phyloP scores from a whole-genome alignment of 2,888 invertebrate genomes.

The Deilephila elpenor region DNA sequence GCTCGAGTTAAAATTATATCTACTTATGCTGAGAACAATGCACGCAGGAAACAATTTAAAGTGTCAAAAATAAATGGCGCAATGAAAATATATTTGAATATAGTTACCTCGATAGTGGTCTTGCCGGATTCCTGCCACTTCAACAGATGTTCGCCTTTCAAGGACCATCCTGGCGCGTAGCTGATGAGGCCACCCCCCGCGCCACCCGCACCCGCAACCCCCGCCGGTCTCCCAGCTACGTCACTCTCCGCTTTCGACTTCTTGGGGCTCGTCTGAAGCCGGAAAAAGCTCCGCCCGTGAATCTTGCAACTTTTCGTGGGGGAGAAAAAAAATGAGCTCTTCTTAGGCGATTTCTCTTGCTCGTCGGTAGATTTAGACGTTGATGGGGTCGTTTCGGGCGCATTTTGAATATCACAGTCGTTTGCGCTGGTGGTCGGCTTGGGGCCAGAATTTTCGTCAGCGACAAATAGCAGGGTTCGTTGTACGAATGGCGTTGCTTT shows the following conservation, averaged over 20 bases:
- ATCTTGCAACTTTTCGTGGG: conserved; percentile 81
- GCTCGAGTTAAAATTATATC: conserved; percentile 24
- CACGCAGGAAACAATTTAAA: not conserved
- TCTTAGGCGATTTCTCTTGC: conserved; percentile 80
- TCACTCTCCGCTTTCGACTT: conserved; percentile 74
- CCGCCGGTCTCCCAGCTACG: conserved; percentile 52
- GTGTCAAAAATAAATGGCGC: not conserved
- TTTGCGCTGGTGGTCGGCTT: conserved; percentile 58
- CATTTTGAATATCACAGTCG: conserved; percentile 58
- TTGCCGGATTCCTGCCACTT: conserved; percentile 86
- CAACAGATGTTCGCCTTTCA: conserved; percentile 86
- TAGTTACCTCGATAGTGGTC: conserved; percentile 83
- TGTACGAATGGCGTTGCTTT: conserved; percentile 83
- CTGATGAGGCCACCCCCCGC: conserved; percentile 81
- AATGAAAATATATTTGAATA: conserved; percentile 12
- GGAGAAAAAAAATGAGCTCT: conserved; percentile 82
- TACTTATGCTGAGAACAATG: not conserved
- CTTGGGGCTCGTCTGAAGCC: conserved; percentile 81
- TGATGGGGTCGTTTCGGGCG: conserved; percentile 58
- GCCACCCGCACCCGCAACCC: conserved; percentile 54
- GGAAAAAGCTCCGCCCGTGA: conserved; percentile 80
- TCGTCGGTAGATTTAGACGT: conserved; percentile 71
- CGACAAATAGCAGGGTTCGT: conserved; percentile 77
- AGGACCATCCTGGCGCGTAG: conserved; percentile 86
- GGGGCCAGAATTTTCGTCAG: conserved; percentile 77